A percentile compares a stretch with the other conserved stretches of the same genome.
Evolutionary conservation across 2,888 invertebrate species (phyloP).

Genomic region (Thymelicus lineola): DNA sequence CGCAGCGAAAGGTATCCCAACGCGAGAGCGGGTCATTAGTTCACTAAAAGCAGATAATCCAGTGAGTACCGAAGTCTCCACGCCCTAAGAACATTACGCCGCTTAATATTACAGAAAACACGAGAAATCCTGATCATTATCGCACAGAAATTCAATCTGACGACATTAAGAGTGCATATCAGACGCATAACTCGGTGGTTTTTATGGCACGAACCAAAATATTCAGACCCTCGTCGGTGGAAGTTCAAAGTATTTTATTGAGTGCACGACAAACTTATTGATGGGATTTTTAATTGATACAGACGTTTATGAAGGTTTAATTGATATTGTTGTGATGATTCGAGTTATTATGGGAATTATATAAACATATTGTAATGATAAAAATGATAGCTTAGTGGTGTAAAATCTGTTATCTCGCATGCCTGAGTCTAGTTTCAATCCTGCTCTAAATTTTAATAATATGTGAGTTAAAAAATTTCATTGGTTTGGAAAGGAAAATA

Average conservation of each 20-base stretch:
- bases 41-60: no score
- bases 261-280: slow-evolving; percentile 19
- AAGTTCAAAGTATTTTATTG: slow-evolving; percentile 29
- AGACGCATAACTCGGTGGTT: slow-evolving; percentile 19
- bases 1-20: no score
- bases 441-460: no score
- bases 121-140: slow-evolving; percentile 21
- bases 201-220: slow-evolving; percentile 28
- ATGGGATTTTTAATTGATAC: slow-evolving; percentile 29
- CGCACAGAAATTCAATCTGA: slow-evolving; percentile 32
- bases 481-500: no score
- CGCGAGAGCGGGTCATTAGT: no score
- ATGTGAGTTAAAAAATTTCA: no score
- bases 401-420: background rate
- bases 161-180: slow-evolving; percentile 17
- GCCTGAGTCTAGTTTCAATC: no score
- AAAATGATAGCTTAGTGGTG: background rate
- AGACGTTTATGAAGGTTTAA: slow-evolving; percentile 23
- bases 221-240: slow-evolving; percentile 19
- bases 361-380: background rate
- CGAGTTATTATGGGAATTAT: slow-evolving; percentile 7
- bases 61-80: background rate
- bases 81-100: background rate
- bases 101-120: slow-evolving; percentile 8
- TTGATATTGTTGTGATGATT: slow-evolving; percentile 10